phyloP scores from a whole-genome alignment of 2,888 invertebrate genomes.

The Phlogophora meticulosa region DNA sequence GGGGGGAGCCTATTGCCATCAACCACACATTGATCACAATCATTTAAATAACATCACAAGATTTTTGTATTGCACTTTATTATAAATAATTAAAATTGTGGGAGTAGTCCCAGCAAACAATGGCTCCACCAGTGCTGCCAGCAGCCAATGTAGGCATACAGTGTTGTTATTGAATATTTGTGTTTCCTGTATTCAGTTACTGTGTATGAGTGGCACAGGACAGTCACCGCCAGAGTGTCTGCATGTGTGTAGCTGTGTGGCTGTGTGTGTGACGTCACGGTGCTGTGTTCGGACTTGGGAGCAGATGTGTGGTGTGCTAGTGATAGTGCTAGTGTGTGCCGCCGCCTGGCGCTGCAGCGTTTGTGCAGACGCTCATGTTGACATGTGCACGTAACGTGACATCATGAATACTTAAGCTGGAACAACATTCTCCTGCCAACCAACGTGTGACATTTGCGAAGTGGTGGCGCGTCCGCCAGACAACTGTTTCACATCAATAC shows the following conservation, averaged over 20 bases:
- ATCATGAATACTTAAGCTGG: too few species aligned
- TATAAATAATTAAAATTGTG: not conserved
- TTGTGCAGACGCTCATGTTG: constrained; percentile 14
- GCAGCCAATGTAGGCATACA: not conserved
- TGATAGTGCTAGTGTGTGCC: too few species aligned
- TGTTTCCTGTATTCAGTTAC: constrained; percentile 22
- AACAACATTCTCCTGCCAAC: not conserved
- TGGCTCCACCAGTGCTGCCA: too few species aligned
- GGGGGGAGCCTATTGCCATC: too few species aligned
- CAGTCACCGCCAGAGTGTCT: constrained; percentile 3
- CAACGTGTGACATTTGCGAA: constrained; percentile 21
- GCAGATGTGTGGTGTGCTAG: not conserved
- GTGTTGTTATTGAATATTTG: not conserved
- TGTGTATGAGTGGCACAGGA: not conserved
- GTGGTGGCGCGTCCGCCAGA: not conserved
- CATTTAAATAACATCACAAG: too few species aligned
- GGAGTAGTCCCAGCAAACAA: too few species aligned
- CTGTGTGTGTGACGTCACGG: not conserved
- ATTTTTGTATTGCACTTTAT: too few species aligned
- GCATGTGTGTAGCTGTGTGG: not conserved
- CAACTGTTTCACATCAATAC: not conserved
- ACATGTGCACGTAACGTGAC: constrained; percentile 6
- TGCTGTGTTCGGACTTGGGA: not conserved
- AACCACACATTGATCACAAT: too few species aligned
- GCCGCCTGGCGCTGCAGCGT: constrained; percentile 14